phyloP scores from a whole-genome alignment of 2,888 invertebrate genomes.

The Teleogryllus oceanicus region DNA sequence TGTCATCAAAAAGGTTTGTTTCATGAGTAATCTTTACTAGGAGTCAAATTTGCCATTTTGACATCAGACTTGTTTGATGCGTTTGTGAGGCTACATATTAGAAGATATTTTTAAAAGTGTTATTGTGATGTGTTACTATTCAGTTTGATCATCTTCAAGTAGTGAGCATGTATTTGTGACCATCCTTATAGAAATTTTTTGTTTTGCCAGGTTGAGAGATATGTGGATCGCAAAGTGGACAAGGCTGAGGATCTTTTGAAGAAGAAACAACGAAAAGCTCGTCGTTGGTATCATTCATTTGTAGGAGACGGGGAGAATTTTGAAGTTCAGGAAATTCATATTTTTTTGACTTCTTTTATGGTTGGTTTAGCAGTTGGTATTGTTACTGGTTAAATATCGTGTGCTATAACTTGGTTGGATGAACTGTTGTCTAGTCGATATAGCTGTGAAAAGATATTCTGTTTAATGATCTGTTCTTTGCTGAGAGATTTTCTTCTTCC shows the following conservation, averaged over 20 bases:
- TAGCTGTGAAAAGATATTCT: not conserved
- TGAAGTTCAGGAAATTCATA: constrained; percentile 70
- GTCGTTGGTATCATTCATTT: constrained; percentile 70
- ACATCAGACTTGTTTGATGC: no score
- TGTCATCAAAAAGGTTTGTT: no score
- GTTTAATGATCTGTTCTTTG: no score
- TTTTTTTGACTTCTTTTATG: constrained; percentile 75
- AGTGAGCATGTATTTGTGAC: not conserved
- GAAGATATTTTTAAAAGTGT: no score
- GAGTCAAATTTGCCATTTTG: no score
- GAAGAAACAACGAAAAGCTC: constrained; percentile 66
- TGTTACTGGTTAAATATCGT: constrained; percentile 33
- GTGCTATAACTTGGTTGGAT: not conserved
- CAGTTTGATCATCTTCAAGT: not conserved
- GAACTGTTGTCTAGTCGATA: constrained; percentile 5
- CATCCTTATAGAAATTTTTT: constrained; percentile 31
- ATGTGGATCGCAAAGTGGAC: constrained; percentile 75
- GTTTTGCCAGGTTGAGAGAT: constrained; percentile 68
- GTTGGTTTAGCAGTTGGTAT: constrained; percentile 72
- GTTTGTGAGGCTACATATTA: no score
- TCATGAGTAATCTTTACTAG: no score
- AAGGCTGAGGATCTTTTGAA: constrained; percentile 72
- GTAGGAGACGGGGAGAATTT: constrained; percentile 59
- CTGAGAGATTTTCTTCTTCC: no score
- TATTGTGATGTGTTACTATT: no score